Evolutionary conservation across 2,888 invertebrate species (phyloP).

Genomic region (Syrista parreyssii): DNA sequence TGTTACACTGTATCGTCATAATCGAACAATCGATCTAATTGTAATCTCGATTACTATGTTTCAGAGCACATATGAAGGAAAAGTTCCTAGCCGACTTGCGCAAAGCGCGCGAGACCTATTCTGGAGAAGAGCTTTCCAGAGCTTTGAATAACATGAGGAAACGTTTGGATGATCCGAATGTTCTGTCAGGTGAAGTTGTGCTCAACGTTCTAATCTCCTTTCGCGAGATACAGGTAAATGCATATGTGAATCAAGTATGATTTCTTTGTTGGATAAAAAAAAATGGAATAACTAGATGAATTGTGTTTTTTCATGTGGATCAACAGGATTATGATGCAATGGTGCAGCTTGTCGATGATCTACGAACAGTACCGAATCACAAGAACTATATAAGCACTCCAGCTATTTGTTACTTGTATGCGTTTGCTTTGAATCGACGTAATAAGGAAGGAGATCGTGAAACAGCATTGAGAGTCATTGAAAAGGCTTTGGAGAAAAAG

Average conservation of each 20-base stretch:
- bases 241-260: background rate
- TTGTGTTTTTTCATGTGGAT: background rate
- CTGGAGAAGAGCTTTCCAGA: constrained; percentile 83
- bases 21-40: background rate
- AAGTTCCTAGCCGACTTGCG: constrained; percentile 95
- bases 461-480: constrained; percentile 90
- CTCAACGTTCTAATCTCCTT: constrained; percentile 93
- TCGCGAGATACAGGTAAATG: constrained; percentile 80
- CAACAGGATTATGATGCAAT: constrained; percentile 92
- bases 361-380: constrained; percentile 89
- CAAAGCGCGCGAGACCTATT: constrained; percentile 88
- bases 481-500: constrained; percentile 89
- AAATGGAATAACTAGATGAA: background rate
- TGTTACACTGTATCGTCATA: background rate
- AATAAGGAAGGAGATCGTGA: constrained; percentile 95
- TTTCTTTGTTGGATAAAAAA: background rate
- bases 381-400: constrained; percentile 90
- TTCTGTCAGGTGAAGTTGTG: constrained; percentile 95
- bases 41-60: constrained; percentile 36
- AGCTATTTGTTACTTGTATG: constrained; percentile 92
- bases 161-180: constrained; percentile 95
- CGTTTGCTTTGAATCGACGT: constrained; percentile 95
- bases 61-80: constrained; percentile 95
- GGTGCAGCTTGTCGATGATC: constrained; percentile 94
- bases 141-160: constrained; percentile 90